These are phyloP conservation scores for Sceloporus tristichus DNA, from an alignment of 2,113 vertebrate genomes.

Conservation along the genomic window DNA sequence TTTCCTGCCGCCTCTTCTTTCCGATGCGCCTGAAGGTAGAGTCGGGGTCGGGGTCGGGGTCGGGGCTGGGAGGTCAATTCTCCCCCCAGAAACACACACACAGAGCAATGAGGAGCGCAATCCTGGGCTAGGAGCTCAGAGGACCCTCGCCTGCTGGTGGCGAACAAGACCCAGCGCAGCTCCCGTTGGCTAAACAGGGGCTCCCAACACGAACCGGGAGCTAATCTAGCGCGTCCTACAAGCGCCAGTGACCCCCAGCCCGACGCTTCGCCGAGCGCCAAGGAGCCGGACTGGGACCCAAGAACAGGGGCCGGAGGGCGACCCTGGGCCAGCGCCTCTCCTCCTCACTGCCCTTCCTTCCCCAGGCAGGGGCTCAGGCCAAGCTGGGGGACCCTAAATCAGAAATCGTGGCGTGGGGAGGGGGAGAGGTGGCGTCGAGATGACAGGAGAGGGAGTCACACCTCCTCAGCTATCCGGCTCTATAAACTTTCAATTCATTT, in stretches of 20 bases:
- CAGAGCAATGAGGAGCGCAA: not conserved
- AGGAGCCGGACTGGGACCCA: not conserved
- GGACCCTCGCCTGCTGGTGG: constrained; percentile 8
- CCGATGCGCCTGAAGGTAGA: not conserved
- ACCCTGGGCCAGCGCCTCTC: not conserved
- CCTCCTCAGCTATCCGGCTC: no score
- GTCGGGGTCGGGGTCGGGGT: no score
- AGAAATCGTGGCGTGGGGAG: not conserved
- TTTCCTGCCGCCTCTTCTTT: not conserved
- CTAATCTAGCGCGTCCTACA: constrained; percentile 36
- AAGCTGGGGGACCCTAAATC: not conserved
- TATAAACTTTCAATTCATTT: no score
- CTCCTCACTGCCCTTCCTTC: not conserved
- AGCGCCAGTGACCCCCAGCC: constrained; percentile 18
- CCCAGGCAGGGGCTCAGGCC: not conserved
- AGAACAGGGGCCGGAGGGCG: no score
- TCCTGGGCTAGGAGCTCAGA: not conserved
- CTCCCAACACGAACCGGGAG: constrained; percentile 39
- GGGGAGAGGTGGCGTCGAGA: no score
- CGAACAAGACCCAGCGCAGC: constrained; percentile 19
- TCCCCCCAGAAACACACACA: no score
- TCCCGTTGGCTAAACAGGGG: constrained; percentile 13
- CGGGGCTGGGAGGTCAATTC: not conserved
- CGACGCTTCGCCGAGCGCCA: not conserved
- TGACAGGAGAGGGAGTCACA: not conserved